Percentiles rank a stretch among this genome's conserved stretches.
Evolutionary conservation across 2,113 vertebrate genomes (phyloP).

Genomic region (Albula glossodonta): DNA sequence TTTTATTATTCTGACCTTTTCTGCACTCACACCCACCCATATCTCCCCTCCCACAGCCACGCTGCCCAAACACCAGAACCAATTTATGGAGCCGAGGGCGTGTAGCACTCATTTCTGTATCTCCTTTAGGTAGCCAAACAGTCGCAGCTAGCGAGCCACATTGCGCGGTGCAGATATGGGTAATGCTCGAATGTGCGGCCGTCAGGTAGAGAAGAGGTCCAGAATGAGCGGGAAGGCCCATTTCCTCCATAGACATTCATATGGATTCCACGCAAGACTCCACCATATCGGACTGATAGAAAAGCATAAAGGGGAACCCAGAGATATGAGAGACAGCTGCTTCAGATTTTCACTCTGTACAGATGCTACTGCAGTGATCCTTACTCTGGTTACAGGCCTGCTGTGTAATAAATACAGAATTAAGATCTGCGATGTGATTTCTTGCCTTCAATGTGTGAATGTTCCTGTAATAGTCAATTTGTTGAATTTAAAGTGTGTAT

Average conservation of each 20-base stretch:
- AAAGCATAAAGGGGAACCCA: neutral
- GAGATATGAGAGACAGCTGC: too few species aligned
- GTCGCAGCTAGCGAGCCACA: neutral
- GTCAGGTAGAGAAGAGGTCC: neutral
- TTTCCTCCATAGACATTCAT: neutral
- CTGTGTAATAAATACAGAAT: constrained; percentile 21
- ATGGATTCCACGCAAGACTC: neutral
- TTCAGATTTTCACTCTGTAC: neutral
- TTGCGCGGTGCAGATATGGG: neutral
- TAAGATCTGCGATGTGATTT: constrained; percentile 35
- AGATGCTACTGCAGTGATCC: neutral
- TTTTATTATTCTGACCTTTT: neutral
- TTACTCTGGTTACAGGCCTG: constrained; percentile 27
- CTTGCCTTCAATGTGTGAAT: constrained; percentile 45
- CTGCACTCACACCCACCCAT: neutral
- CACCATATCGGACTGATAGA: neutral
- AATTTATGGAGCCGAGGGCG: neutral
- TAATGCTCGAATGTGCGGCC: neutral
- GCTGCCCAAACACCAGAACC: neutral
- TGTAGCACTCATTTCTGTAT: neutral
- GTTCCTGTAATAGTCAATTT: constrained; percentile 29
- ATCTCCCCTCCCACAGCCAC: too few species aligned
- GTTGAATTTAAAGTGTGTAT: neutral
- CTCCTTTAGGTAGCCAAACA: neutral
- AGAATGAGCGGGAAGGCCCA: neutral